These are phyloP conservation scores for Drosophila acutilabella DNA, from an alignment of 2,888 invertebrate genomes.

Conservation along the genomic window DNA sequence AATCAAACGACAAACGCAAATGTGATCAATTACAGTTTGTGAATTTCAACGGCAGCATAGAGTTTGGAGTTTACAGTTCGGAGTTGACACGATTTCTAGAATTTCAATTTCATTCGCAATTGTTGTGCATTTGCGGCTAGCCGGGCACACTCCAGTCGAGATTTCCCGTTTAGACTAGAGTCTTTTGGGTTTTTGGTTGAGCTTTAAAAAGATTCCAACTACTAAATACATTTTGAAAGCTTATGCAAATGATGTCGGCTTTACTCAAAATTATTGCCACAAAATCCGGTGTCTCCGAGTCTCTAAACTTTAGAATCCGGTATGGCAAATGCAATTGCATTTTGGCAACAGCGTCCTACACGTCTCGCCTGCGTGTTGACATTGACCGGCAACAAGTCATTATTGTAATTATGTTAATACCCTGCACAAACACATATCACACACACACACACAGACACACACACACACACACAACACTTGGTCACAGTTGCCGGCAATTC, in stretches of 20 bases:
- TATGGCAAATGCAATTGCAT: conserved; percentile 19
- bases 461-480: conserved; percentile 6
- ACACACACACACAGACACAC: neutral
- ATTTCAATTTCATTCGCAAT: conserved; percentile 25
- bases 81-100: conserved; percentile 10
- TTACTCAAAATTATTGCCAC: conserved; percentile 55
- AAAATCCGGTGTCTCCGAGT: conserved; percentile 43
- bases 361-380: conserved; percentile 14
- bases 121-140: conserved; percentile 56
- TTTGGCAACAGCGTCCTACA: conserved; percentile 22
- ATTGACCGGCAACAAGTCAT: conserved; percentile 71
- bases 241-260: conserved; percentile 60
- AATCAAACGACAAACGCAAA: conserved; percentile 76
- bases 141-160: conserved; percentile 4
- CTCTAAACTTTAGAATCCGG: conserved; percentile 6
- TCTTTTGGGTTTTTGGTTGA: neutral
- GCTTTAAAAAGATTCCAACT: conserved; percentile 28
- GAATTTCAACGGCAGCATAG: conserved; percentile 57
- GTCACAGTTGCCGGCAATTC: conserved; percentile 1
- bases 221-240: neutral
- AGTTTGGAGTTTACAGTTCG: neutral
- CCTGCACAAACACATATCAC: conserved; percentile 7
- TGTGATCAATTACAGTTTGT: conserved; percentile 75
- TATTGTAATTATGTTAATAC: conserved; percentile 76
- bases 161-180: neutral